Base-by-base conservation (phyloP, 1,140 invertebrate genomes). In the Drosophila ohnishii region DNA sequence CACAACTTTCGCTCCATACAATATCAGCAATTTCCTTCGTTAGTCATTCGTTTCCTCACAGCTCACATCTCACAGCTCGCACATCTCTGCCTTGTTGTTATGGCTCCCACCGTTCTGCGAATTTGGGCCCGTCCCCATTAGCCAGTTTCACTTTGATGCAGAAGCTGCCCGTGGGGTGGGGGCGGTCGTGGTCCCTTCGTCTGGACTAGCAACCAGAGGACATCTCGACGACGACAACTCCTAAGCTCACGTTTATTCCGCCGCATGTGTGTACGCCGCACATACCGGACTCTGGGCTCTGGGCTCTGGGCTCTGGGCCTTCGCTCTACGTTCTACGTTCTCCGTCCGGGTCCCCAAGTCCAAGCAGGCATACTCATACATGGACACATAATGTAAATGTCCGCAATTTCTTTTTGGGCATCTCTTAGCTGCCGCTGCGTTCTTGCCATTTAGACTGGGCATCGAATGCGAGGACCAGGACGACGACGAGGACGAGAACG, bases 381-480 rank as follows among this genome's bases (percentile, higher is more conserved):
- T 72, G 80, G 73, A 88, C 85, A 88, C 84, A 88, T 88, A 88
- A 88, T 88, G 84, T 88, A 90, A 90, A 88, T 85, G 87, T 86
- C 86, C 80, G 80, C 90, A 90, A 90, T 90, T 90, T 87, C 90
- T 90, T 88, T 90, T 90, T 90, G 90, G 90, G 78, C 80, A 90
- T 90, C 89, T 90, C 88, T 84, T 85, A 89, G 84, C 80, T 80
- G 76, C 60, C 63, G 67, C 63, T 77, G 76, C 76, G 84, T 88
- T 87, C 84, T 87, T 87, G 84, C 84, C 84, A 88, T 88, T 87
- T 87, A 88, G 84, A 84, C 65, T 66, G 65, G 65, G 30, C 62
- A 65, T 85, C 80, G 82, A 86, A 75, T 85, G 57, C 45, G 61
- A 81, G 22, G 22, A 22, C 22, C 22, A 22, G 63, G 65, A 71